Conservation (phyloP, 2,888 invertebrate species). For the Machimus atricapillus region DNA sequence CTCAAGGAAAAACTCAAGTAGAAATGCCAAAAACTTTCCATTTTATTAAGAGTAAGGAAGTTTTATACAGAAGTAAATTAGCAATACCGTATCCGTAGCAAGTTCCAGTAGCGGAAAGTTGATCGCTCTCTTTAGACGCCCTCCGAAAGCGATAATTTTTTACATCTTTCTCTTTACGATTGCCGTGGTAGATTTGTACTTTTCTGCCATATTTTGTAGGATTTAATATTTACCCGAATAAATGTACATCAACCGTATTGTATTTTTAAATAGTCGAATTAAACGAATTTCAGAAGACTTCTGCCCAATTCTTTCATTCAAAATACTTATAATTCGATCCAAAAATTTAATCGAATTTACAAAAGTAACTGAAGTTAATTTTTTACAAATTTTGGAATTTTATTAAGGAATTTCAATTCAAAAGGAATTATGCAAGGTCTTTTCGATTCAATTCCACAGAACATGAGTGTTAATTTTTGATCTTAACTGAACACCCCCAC, state of each 20-base stretch:
- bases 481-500: no score
- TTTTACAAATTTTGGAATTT: no score
- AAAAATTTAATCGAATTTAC: no score
- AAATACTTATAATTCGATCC: no score
- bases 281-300: not conserved
- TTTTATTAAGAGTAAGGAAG: not conserved
- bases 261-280: not conserved
- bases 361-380: no score
- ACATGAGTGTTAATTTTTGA: no score
- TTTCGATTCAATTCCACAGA: no score
- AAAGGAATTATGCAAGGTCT: no score
- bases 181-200: not conserved
- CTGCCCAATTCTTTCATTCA: no score
- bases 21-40: conserved; percentile 31
- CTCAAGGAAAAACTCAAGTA: conserved; percentile 74
- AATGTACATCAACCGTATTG: not conserved
- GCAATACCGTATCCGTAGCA: not conserved
- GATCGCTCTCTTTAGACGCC: not conserved
- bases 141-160: not conserved
- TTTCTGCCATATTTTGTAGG: not conserved
- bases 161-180: not conserved
- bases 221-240: not conserved
- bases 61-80: conserved; percentile 1
- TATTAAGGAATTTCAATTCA: no score
- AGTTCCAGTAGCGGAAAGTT: not conserved